Evolutionary conservation across 2,113 vertebrate species (phyloP).

Genomic region (cattle (Bos taurus)): DNA sequence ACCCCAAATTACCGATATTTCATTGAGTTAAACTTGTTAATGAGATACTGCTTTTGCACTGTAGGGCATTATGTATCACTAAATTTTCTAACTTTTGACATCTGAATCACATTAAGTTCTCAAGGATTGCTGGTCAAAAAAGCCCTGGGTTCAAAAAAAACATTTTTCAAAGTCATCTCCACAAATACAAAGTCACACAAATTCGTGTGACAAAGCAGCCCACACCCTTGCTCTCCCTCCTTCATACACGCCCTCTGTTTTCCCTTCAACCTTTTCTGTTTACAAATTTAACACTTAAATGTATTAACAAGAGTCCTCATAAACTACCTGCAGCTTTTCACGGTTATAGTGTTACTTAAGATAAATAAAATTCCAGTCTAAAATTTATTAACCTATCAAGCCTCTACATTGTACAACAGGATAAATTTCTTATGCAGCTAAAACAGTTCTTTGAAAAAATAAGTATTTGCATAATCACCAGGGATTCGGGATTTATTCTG

Average conservation of each 20-base stretch:
- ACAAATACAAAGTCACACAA: background rate
- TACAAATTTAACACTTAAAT: background rate
- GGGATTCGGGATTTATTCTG: conserved; percentile 19
- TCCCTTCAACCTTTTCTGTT: background rate
- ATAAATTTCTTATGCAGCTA: background rate
- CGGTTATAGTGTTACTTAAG: background rate
- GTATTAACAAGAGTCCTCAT: background rate
- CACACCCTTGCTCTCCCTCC: background rate
- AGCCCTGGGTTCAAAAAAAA: background rate
- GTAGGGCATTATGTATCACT: background rate
- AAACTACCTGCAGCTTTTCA: background rate
- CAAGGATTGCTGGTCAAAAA: background rate
- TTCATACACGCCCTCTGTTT: background rate
- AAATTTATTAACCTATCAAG: conserved; percentile 11
- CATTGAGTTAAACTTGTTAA: conserved; percentile 12
- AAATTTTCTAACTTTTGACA: conserved; percentile 20
- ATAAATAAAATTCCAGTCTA: background rate
- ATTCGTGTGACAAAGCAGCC: background rate
- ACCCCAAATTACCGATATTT: conserved; percentile 11
- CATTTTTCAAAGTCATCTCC: background rate
- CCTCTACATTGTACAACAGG: background rate
- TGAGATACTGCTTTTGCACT: background rate
- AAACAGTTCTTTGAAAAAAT: conserved; percentile 8
- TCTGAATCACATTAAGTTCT: background rate
- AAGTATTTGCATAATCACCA: conserved; percentile 32